Evolutionary conservation across 2,888 invertebrate genomes (phyloP), one percentile per base, ranked within the genome.

Genomic region (Synergus laeviventris): DNA sequence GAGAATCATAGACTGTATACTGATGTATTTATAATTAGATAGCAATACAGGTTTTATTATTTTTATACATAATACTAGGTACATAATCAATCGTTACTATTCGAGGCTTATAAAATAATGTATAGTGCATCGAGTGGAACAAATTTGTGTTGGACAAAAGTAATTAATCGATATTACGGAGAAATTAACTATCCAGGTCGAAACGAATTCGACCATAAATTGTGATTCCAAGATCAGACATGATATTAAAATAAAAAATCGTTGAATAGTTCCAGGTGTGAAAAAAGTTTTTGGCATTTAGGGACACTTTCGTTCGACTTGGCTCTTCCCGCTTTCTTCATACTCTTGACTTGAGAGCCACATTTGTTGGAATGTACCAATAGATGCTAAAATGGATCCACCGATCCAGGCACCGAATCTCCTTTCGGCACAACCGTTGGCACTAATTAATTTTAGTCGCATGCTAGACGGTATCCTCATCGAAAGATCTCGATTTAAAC

Each of bases 311-410:
- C 99, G 93, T 88, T 99, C 99, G 61, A 99, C 97, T 92, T 99
- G 98, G 56, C 96, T 95, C 89, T 98, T 99, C 36, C 99, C 99
- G 0, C 96, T 96, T 89, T 99, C 99, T 87, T 99, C 99, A 91
- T 99, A 99, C 91, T 99, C 99, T 91, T 99, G 98, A 85, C 98
- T 98, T 0, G 98, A 98, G 85, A 99, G 98, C 99, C 99, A 99
- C 98, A 99, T 98, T 92, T 99, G 99, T 89, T 99, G 99, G 93
- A 99, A 99, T 24, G 99, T 98, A 9, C 99, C 99, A 87, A 99
- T 96, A 0, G 99, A 99, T 0, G 99, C 99, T 70, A 99, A 92
- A 86, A 99, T 99, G 0, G 99, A 99, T 3, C 99, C 99, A 45
- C 97, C 99, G 81, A 99, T 99, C 99, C 99, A 99, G 0, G 99